phyloP scores from a whole-genome alignment of 1,140 invertebrate genomes.

The Calliphora vicina region DNA sequence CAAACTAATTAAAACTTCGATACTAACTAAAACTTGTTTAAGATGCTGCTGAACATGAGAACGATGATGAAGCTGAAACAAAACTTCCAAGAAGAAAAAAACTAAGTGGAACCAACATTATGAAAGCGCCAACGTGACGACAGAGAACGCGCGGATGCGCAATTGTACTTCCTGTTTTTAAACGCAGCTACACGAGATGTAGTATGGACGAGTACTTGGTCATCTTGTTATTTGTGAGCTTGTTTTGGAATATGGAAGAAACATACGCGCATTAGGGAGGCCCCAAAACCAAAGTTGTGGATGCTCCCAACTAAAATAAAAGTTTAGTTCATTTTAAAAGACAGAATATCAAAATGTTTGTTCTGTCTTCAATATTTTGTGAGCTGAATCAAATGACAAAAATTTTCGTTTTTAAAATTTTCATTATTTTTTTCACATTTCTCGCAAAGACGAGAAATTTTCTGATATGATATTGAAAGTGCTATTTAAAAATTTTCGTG shows the following conservation, averaged over 20 bases:
- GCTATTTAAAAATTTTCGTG: too few species aligned
- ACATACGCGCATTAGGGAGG: too few species aligned
- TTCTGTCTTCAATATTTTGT: too few species aligned
- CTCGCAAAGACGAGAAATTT: too few species aligned
- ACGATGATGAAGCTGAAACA: neutral
- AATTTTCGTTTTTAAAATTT: too few species aligned
- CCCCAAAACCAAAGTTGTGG: too few species aligned
- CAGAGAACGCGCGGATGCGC: constrained; percentile 21
- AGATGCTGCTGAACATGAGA: neutral
- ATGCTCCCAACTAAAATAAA: too few species aligned
- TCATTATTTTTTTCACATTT: too few species aligned
- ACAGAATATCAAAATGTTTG: too few species aligned
- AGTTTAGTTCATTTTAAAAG: too few species aligned
- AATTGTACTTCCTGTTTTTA: constrained; percentile 23
- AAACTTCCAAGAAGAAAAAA: neutral
- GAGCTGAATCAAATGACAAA: too few species aligned
- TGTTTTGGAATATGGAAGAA: neutral
- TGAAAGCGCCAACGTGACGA: constrained; percentile 18
- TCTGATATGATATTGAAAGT: too few species aligned
- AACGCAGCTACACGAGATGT: neutral
- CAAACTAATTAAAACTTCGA: constrained; percentile 15
- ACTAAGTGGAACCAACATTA: neutral
- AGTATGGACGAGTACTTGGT: neutral
- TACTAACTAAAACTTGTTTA: neutral
- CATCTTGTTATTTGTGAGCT: neutral